Evolutionary conservation across 1,140 invertebrate genomes (phyloP).

Genomic region (Globodera ellingtonae): DNA sequence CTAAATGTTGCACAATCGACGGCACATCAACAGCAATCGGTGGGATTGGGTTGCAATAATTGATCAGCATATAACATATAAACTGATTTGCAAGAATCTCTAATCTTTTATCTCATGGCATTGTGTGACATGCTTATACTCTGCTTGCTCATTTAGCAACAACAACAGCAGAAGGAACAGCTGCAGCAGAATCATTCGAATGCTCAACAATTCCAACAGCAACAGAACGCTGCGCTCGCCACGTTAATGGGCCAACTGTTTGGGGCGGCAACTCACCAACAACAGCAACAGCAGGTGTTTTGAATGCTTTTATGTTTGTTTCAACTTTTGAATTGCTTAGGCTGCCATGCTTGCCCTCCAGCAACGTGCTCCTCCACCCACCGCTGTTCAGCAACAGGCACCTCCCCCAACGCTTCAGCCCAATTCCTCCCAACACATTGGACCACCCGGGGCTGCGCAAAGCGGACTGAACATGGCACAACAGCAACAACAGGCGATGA

Average conservation of each 20-base stretch:
- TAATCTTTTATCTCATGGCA: too few relatives aligned
- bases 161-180: constrained; percentile 21
- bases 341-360: constrained; percentile 24
- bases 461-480: constrained; percentile 9
- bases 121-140: neutral
- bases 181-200: neutral
- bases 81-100: too few relatives aligned
- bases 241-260: constrained; percentile 19
- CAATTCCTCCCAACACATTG: constrained; percentile 15
- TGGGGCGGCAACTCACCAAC: neutral
- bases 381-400: neutral
- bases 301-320: neutral
- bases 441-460: neutral
- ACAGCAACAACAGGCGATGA: constrained; percentile 25
- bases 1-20: neutral
- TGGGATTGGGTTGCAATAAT: neutral
- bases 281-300: constrained; percentile 8
- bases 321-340: neutral
- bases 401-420: neutral
- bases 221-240: constrained; percentile 1
- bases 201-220: constrained; percentile 16
- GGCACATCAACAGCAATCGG: neutral
- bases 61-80: too few relatives aligned
- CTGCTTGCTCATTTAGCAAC: neutral
- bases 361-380: constrained; percentile 15